Base-by-base conservation (phyloP, 2,888 invertebrate genomes). In the Acleris cristana region DNA sequence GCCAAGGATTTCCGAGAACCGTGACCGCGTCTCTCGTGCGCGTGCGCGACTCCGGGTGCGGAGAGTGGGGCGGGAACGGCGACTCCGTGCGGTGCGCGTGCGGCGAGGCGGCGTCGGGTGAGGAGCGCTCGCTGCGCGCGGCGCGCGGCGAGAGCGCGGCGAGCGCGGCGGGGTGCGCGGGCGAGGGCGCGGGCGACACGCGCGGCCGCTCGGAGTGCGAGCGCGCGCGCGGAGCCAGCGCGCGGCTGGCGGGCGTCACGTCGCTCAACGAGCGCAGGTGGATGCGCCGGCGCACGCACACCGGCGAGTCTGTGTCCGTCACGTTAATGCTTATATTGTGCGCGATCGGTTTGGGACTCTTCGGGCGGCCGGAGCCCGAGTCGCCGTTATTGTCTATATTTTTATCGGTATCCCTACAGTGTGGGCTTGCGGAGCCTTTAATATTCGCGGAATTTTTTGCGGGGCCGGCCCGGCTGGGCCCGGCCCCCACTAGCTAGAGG, bases 401-500 rank as follows among this genome's bases (percentile, higher is more conserved):
- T 76, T 78, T 80, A 67, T 78, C 82, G 69, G 73, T 76, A 72
- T 80, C 81, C 70, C 76, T 78, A 69, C 74, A 72, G 72, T 78
- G 80, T 59, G 85, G 84, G 79, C 82, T 83, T 72, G 78, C 78
- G 73, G 82, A 76, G 71, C 80, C 81, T 69, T 80, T 84, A 67
- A 75, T 74, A 71, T 81, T 86, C 34, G 75, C 72, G 19, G 82
- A 79, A 75, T 89, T 88, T 87, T 91, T 91, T 80, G 75, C 86
- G 91, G 92, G 92, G 92, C 92, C 91, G 92, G 92, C 86, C 91
- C 91, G 81, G 74, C 86, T 93, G 74, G 91, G 88, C 94, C 95
- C 95, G 94, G 94, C 94, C 90, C 94, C 94, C 93, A 93, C 93
- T 93, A 93, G 95, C 95, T 96, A 96, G 94, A 96, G 95, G 86